Evolutionary conservation across 2,888 invertebrate species (phyloP), one percentile per base, ranked within the genome.

Genomic region (Carcina quercana): DNA sequence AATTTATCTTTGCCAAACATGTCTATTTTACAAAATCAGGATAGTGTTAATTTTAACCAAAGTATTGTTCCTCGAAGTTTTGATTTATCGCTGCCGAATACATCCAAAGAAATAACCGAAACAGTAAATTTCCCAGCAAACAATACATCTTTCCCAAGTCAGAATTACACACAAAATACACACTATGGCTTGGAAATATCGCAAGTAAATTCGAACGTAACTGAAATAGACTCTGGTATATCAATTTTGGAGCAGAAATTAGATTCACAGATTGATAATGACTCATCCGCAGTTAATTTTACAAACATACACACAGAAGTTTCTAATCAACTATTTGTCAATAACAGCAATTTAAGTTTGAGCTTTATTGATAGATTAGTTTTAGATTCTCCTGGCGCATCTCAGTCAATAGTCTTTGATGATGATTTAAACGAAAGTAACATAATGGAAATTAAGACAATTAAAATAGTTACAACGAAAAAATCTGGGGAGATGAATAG

Each of bases 371-470:
- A 85, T 25, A 62, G 76, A 47, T 56, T 85, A 1, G 82, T 68
- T 0, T 39, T 84, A 25, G 70, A 84, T 25, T 80, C 80, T 0
- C 80, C 84, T 0, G 67, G 60, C 29, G 27, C 53, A 1, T 74
- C 80, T 1, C 72, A 72, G 43, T 80, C 82, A 0, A 42, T 85
- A 10, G 78, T 66, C 37, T 57, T 79, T 2, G 85, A 85, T 34
- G 85, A 85, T 45, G 85, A 85, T 50, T 57, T 85, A 25, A 85
- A 85, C 42, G 85, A 85, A 52, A 85, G 85, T 34, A 85, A 85
- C 38, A 85, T 85, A 13, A 85, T 85, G 85, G 85, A 85, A 43
- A 83, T 85, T 2, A 85, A 85, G 65, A 82, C 84, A 1, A 84
- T 85, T 2, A 83, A 82, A 25, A 76, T 80, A 7, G 72, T 83